Evolutionary conservation across 2,888 invertebrate genomes (phyloP).

Genomic region (Netelia melanura): DNA sequence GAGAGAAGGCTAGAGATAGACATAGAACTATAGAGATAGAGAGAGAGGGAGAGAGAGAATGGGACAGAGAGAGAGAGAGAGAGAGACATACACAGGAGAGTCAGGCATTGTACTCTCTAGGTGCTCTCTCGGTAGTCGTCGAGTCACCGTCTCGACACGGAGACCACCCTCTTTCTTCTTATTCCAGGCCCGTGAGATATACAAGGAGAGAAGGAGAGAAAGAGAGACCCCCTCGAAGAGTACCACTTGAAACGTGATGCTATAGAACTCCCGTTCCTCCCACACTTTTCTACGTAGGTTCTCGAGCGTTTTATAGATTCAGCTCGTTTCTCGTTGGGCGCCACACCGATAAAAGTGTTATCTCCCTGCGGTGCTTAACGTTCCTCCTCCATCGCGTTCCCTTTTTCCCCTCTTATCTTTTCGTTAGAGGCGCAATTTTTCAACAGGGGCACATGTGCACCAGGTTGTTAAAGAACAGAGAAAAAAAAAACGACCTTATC

Average conservation of each 20-base stretch:
- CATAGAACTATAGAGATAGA: neutral
- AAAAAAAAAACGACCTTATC: conserved; percentile 7
- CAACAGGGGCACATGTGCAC: conserved; percentile 41
- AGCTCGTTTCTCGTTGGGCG: conserved; percentile 20
- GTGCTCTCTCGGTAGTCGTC: conserved; percentile 39
- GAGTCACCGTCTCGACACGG: conserved; percentile 7
- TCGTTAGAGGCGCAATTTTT: conserved; percentile 50
- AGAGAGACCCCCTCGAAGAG: conserved; percentile 1
- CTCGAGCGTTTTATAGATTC: conserved; percentile 39
- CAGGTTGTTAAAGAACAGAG: conserved; percentile 20
- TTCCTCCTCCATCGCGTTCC: neutral
- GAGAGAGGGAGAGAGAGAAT: too few relatives aligned
- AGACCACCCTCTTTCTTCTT: conserved; percentile 24
- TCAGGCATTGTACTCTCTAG: conserved; percentile 51
- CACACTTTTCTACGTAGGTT: neutral
- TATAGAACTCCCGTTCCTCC: neutral
- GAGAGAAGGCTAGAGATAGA: neutral
- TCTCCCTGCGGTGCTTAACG: conserved; percentile 51
- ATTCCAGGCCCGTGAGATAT: conserved; percentile 38
- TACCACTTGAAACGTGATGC: conserved; percentile 26
- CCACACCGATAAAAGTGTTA: conserved; percentile 48
- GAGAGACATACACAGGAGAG: neutral
- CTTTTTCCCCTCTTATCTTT: conserved; percentile 43
- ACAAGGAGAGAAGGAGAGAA: conserved; percentile 27
- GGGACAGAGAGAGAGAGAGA: neutral